Conservation (phyloP, 2,888 invertebrate genomes). For the Phrixothrix hirtus region DNA sequence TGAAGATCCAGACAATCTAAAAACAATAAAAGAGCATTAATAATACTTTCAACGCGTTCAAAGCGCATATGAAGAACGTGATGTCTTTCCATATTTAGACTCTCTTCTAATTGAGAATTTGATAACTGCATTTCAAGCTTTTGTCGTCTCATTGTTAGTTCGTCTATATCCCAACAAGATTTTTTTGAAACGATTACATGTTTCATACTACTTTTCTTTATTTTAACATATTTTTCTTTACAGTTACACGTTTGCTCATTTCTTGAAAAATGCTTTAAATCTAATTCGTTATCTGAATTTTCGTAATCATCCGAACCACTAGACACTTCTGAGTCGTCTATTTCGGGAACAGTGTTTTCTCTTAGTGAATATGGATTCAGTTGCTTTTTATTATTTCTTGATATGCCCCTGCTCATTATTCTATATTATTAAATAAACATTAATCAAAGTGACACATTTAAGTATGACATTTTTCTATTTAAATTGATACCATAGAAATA, state of each 20-base stretch:
- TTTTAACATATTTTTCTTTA: constrained; percentile 23
- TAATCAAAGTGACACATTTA: no score
- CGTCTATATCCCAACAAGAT: constrained; percentile 25
- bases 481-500: no score
- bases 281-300: not conserved
- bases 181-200: constrained; percentile 17
- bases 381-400: not conserved
- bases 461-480: no score
- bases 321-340: not conserved
- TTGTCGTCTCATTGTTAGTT: constrained; percentile 22
- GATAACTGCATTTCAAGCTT: constrained; percentile 32
- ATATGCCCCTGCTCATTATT: not conserved
- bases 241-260: constrained; percentile 11
- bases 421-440: no score
- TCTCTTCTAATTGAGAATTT: constrained; percentile 31
- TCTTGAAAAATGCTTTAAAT: constrained; percentile 1
- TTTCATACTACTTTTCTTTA: constrained; percentile 22
- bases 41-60: constrained; percentile 21
- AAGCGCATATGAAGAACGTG: constrained; percentile 22
- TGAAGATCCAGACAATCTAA: constrained; percentile 35
- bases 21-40: constrained; percentile 30
- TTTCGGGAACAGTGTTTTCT: not conserved
- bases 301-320: constrained; percentile 5
- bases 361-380: not conserved
- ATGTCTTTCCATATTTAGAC: constrained; percentile 22